phyloP scores from a whole-genome alignment of 2,113 vertebrate species.

The Heterotilapia buettikoferi region DNA sequence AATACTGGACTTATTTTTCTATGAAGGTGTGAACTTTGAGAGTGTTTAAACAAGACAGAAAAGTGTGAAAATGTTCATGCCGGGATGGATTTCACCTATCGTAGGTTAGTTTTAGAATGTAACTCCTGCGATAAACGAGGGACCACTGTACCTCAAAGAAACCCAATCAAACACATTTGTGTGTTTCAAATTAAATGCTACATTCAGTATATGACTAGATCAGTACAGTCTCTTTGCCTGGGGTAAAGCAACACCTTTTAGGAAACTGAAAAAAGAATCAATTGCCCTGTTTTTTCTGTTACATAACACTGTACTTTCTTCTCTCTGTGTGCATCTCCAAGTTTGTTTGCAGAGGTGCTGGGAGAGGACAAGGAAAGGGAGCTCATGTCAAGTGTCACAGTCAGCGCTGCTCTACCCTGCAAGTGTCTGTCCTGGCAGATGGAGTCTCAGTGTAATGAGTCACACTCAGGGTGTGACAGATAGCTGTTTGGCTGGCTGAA shows the following conservation, averaged over 20 bases:
- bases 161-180: neutral
- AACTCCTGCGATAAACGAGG: neutral
- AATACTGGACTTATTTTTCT: neutral
- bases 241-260: neutral
- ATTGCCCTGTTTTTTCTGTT: neutral
- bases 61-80: neutral
- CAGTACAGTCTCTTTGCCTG: neutral
- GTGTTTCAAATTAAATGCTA: neutral
- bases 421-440: conserved; percentile 45
- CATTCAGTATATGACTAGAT: neutral
- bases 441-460: conserved; percentile 16
- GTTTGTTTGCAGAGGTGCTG: neutral
- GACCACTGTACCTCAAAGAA: neutral
- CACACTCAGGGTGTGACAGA: conserved; percentile 8
- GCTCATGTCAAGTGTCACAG: neutral
- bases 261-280: neutral
- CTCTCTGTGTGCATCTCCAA: neutral
- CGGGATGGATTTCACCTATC: neutral
- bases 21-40: neutral
- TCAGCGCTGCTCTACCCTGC: conserved; percentile 4
- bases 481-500: conserved; percentile 16
- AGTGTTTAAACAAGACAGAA: neutral
- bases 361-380: neutral
- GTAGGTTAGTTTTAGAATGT: neutral
- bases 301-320: neutral